These are phyloP conservation scores for Sceloporus tristichus DNA, from an alignment of 2,113 vertebrate genomes.

Conservation along the genomic window DNA sequence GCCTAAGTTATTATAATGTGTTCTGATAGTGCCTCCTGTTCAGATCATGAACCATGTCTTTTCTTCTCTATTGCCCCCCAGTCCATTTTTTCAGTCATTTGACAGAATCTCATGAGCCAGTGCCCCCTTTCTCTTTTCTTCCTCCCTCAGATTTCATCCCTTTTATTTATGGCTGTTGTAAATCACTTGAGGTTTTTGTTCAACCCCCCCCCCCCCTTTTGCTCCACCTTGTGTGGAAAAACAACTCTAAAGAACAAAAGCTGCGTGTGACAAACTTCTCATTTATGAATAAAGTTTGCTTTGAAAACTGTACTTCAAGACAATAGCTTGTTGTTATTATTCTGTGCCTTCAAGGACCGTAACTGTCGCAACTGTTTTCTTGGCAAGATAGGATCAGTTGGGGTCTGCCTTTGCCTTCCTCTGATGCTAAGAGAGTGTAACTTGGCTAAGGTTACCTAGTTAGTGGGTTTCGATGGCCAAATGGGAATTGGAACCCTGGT, in stretches of 20 bases:
- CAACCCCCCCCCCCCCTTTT: not conserved
- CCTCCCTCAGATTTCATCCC: not conserved
- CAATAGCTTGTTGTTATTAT: too few relatives aligned
- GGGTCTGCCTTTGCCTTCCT: too few relatives aligned
- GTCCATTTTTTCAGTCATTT: not conserved
- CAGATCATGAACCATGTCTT: not conserved
- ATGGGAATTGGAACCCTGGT: too few relatives aligned
- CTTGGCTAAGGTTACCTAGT: too few relatives aligned
- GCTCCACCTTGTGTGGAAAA: not conserved
- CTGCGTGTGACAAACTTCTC: not conserved
- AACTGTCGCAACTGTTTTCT: too few relatives aligned
- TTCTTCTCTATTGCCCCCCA: not conserved
- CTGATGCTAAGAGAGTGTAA: too few relatives aligned
- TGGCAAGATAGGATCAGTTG: too few relatives aligned
- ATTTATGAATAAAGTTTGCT: slow-evolving; percentile 44
- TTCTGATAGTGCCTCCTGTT: not conserved
- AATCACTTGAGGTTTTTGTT: slow-evolving; percentile 10
- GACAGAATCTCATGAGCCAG: not conserved
- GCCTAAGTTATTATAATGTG: not conserved
- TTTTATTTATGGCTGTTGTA: slow-evolving; percentile 21
- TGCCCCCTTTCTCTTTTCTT: not conserved
- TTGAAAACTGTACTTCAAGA: not conserved
- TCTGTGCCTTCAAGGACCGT: too few relatives aligned
- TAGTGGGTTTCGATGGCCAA: too few relatives aligned
- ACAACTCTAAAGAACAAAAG: not conserved